Evolutionary conservation across 2,797 vertebrate genomes (phyloP), one percentile per base, ranked within the genome.

Genomic region (Mycteria americana): DNA sequence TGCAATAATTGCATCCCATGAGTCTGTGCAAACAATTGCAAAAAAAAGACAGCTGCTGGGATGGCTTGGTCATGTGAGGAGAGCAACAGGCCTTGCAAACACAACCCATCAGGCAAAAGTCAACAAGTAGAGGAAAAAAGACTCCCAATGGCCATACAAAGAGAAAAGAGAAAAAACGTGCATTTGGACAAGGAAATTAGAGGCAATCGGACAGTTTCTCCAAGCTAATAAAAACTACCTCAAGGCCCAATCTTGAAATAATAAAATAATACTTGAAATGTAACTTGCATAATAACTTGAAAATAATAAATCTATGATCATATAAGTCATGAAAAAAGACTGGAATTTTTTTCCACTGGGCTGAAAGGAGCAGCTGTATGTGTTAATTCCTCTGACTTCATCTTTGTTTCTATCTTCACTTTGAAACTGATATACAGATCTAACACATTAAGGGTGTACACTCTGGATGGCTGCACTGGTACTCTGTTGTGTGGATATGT

Each of bases 321-420:
- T 18, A 3, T 27, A 41, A 51, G 10, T 70, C 8, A 85, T 0
- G 0, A 33, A 76, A 74, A 77, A 79, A 12, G 8, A 23, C 24
- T 33, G 13, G 13, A 64, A 0, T 35, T 51, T 45, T 83, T 86
- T 37, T 50, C 10, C 9, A 30, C 11, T 64, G 13, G 13, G 8
- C 18, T 74, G 17, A 89, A 85, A 81, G 22, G 6, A 81, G 3
- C 6, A 51, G 13, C 11, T 60, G 33, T 33, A 54, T 45, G 5
- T 30, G 18, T 27, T 83, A 84, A 64, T 51, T 89, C 11, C 31
- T 56, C 50, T 43, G 11, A 33, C 18, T 84, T 72, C 31, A 10
- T 27, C 15, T 56, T 60, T 53, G 5, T 30, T 76, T 70, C 46
- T 88, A 54, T 13, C n/a, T n/a, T n/a, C n/a, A 54, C 7, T 57